These are phyloP conservation scores for Troides oblongomaculatus DNA, from an alignment of 2,888 invertebrate species.

Conservation along the genomic window DNA sequence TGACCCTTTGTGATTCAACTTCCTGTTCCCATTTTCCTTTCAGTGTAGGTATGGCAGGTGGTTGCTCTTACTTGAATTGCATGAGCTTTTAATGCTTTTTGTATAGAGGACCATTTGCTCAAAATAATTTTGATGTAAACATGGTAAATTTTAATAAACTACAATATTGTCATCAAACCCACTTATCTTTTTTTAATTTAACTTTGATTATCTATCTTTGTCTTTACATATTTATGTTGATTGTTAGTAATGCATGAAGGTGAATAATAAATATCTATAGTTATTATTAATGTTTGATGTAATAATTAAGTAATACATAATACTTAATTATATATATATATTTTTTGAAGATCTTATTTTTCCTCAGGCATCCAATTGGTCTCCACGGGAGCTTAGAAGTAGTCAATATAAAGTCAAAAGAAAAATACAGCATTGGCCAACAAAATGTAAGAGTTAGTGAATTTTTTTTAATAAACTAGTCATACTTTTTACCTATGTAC, in stretches of 20 bases:
- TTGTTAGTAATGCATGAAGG: constrained; percentile 20
- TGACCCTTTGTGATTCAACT: constrained; percentile 48
- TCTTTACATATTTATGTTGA: constrained; percentile 5
- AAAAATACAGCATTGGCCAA: constrained; percentile 73
- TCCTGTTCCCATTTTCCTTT: constrained; percentile 58
- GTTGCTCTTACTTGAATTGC: constrained; percentile 54
- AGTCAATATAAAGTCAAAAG: constrained; percentile 75
- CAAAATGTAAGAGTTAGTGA: constrained; percentile 61
- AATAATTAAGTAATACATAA: no score
- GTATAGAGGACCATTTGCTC: constrained; percentile 11
- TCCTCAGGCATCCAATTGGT: constrained; percentile 63
- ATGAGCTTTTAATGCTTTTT: constrained; percentile 52
- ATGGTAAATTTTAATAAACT: neutral
- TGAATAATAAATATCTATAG: constrained; percentile 3
- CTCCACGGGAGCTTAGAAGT: constrained; percentile 69
- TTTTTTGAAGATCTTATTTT: constrained; percentile 30
- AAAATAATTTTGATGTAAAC: neutral
- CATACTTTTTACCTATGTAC: neutral
- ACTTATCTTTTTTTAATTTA: neutral
- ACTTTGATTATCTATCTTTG: constrained; percentile 14
- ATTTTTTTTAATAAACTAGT: neutral
- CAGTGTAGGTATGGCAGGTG: constrained; percentile 39
- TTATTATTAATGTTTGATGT: neutral
- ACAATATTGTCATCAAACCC: constrained; percentile 7
- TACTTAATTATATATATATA: neutral